Conservation (phyloP, 2,113 vertebrate species). For the Brevimyrus niger region DNA sequence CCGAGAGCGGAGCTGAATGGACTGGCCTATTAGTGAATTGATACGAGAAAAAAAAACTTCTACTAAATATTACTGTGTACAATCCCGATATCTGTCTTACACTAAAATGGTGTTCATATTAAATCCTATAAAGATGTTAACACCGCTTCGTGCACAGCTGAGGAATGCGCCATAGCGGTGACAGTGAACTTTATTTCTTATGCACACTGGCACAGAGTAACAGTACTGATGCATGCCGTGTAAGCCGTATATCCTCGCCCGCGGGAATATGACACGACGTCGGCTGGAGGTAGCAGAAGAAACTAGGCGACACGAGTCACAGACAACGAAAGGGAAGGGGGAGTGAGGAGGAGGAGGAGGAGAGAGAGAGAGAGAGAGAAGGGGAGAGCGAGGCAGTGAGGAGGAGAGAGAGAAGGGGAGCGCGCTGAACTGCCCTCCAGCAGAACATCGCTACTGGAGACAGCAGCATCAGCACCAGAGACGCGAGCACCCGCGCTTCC, state of each 20-base stretch:
- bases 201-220: background rate
- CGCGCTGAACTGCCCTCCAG: background rate
- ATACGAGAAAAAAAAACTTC: background rate
- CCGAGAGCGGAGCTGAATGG: background rate
- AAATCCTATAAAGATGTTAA: background rate
- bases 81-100: background rate
- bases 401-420: background rate
- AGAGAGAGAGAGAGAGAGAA: background rate
- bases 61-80: background rate
- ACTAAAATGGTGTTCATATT: background rate
- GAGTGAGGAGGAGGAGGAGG: background rate
- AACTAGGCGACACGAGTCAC: slow-evolving; percentile 40
- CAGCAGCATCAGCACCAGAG: slow-evolving; percentile 11
- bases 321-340: slow-evolving; percentile 10
- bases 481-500: background rate
- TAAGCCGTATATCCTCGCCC: background rate
- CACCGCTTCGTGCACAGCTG: background rate
- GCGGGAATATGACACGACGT: slow-evolving; percentile 55
- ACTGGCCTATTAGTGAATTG: background rate
- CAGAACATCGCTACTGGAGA: background rate
- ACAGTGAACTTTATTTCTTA: background rate
- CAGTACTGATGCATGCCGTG: background rate
- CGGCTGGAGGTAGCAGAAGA: slow-evolving; percentile 44
- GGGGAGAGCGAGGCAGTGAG: background rate
- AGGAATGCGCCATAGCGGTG: background rate